Conservation (phyloP, 1,140 invertebrate species). For the Rhagoletis pomonella region DNA sequence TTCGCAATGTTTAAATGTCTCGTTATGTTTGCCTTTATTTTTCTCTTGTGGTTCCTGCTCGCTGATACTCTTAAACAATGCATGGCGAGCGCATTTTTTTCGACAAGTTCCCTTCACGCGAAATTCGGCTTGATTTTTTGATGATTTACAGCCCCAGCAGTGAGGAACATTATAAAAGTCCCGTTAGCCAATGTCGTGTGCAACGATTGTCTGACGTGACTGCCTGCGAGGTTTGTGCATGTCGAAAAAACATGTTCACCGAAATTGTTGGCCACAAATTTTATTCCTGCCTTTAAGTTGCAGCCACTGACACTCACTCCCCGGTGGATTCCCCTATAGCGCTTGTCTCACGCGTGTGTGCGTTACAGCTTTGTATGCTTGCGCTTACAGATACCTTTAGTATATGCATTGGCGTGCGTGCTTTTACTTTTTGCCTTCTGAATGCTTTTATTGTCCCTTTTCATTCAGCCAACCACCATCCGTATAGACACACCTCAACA, state of each 20-base stretch:
- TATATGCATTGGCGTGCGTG: background rate
- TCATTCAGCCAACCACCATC: background rate
- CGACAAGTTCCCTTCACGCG: background rate
- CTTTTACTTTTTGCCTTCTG: conserved; percentile 16
- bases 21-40: background rate
- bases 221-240: background rate
- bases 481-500: background rate
- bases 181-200: conserved; percentile 19
- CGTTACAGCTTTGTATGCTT: background rate
- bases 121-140: conserved; percentile 47
- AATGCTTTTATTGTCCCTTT: background rate
- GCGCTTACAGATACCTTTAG: background rate
- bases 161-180: conserved; percentile 15
- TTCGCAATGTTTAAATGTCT: background rate
- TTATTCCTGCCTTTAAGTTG: background rate
- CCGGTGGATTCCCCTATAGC: conserved; percentile 1
- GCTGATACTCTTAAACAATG: background rate
- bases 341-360: background rate
- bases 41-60: background rate
- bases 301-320: background rate
- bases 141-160: conserved; percentile 39
- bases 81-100: background rate
- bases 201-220: background rate
- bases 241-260: background rate
- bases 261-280: conserved; percentile 33